Base-by-base conservation (phyloP, 2,113 vertebrate genomes). In the Malaclemys terrapin region DNA sequence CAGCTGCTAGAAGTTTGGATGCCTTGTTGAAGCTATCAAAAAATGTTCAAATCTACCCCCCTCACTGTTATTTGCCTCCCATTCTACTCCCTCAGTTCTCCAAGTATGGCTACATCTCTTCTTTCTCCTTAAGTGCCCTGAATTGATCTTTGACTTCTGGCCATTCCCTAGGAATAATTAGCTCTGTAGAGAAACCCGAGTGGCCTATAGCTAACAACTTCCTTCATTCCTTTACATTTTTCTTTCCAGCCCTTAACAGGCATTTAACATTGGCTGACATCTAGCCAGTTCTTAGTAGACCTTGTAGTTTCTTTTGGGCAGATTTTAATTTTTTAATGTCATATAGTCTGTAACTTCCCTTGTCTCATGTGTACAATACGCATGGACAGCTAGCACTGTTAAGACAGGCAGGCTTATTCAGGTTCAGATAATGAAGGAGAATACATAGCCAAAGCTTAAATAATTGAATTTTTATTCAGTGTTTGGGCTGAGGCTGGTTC, bases 71-170 rank as follows among this genome's bases (percentile, higher is more conserved):
- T 54, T 50, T 31, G 38, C n/a, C 82, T 12, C 9, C 35, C 80
- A 17, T 29, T 69, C 88, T 69, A 14, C 6, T 25, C 22, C 9
- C 10, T 79, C 0, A 0, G 24, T 79, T 2, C 52, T 80, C 11
- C 42, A 9, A 24, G 8, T 5, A 75, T 22, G 5, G 38, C 7
- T 20, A 45, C 38, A 11, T 20, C 20, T 24, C 22, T 38, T 75
- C 20, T 11, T 75, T 25, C n/a, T 38, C 35, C 19, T 20, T 72
- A 7, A 42, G 38, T n/a, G 72, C 2, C 38, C 20, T 75, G 19
- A 22, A 5, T 10, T 20, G 8, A 45, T 25, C 20, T 42, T 13
- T 75, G 72, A 42, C 38, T 45, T 45, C 31, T 91, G 31, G 16
- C 12, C 9, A 47, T 81, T 75, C 10, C 29, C 11, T 14, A 76